Conservation (phyloP, 1,140 invertebrate genomes). For the Coelopa frigida region DNA sequence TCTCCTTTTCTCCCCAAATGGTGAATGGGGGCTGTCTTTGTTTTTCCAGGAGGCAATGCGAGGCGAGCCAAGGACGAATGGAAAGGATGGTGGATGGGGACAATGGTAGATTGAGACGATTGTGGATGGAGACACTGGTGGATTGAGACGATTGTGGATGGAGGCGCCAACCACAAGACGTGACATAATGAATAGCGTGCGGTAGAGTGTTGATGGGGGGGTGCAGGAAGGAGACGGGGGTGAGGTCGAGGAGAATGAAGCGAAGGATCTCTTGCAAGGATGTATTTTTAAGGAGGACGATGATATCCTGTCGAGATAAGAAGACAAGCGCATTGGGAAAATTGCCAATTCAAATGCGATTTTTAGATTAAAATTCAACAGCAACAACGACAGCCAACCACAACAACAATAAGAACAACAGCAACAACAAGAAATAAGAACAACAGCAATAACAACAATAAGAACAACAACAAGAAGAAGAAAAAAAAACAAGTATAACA, state of each 20-base stretch:
- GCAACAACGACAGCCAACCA: neutral
- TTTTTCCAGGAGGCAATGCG: too few species aligned
- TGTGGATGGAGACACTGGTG: too few species aligned
- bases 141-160: too few species aligned
- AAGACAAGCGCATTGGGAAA: constrained; percentile 38
- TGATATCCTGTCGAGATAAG: neutral
- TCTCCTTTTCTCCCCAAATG: too few species aligned
- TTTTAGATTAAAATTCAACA: constrained; percentile 28
- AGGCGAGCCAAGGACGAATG: too few species aligned
- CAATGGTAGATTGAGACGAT: too few species aligned
- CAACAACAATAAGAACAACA: constrained; percentile 7
- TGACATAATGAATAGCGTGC: too few species aligned
- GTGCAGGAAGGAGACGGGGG: neutral
- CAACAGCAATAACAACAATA: neutral
- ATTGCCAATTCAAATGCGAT: constrained; percentile 43
- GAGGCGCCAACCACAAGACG: too few species aligned
- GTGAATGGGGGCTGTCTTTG: too few species aligned
- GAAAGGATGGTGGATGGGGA: too few species aligned
- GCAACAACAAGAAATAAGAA: constrained; percentile 3
- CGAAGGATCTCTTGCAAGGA: neutral
- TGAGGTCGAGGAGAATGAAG: neutral
- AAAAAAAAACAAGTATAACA: neutral
- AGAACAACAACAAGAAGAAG: neutral
- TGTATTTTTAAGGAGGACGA: neutral
- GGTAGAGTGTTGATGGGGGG: too few species aligned